Evolutionary conservation across 2,113 vertebrate genomes (phyloP).

Genomic region (Phycodurus eques): DNA sequence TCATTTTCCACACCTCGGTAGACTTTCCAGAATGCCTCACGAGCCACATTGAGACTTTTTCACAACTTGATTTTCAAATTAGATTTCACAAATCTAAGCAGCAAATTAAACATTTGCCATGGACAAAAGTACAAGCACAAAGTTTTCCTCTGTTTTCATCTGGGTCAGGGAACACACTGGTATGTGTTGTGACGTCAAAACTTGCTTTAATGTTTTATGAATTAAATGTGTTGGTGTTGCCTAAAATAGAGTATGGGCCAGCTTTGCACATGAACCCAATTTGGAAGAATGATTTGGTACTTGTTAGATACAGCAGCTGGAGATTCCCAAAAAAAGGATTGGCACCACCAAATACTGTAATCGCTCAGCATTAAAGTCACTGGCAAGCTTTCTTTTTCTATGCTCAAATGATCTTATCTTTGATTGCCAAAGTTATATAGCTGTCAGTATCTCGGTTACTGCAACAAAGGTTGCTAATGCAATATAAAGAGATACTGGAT

Average conservation of each 20-base stretch:
- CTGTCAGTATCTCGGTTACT: neutral
- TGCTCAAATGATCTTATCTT: neutral
- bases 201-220: constrained; percentile 1
- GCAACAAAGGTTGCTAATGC: neutral
- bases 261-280: neutral
- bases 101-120: neutral
- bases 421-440: neutral
- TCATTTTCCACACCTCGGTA: neutral
- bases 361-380: neutral
- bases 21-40: neutral
- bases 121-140: neutral
- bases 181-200: neutral
- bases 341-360: neutral
- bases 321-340: neutral
- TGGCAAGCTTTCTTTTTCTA: neutral
- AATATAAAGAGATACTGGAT: neutral
- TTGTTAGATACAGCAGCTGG: neutral
- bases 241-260: neutral
- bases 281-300: neutral
- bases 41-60: neutral
- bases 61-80: neutral
- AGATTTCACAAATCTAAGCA: neutral
- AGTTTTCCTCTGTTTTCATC: neutral
- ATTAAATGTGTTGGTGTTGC: neutral
- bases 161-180: neutral